phyloP scores from a whole-genome alignment of 2,888 invertebrate species.

The Chalcis sispes region DNA sequence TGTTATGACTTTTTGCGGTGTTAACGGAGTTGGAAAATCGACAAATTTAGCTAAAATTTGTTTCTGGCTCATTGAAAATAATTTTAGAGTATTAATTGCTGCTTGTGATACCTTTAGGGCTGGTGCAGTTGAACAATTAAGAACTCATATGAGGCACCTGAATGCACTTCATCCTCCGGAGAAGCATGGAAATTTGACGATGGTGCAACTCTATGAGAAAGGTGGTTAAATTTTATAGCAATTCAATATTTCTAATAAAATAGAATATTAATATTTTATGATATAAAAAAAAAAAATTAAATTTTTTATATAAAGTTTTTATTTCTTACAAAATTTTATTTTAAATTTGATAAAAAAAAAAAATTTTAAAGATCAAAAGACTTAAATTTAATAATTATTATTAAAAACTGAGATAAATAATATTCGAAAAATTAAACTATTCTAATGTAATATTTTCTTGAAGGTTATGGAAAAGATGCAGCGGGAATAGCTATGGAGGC shows the following conservation, averaged over 20 bases:
- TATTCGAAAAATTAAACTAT: not conserved
- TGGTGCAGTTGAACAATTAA: slow-evolving; percentile 98
- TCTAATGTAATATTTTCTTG: not conserved
- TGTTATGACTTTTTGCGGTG: slow-evolving; percentile 98
- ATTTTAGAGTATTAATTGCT: slow-evolving; percentile 95
- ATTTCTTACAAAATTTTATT: no score
- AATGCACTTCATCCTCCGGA: slow-evolving; percentile 94
- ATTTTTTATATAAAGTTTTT: no score
- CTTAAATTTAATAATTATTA: no score
- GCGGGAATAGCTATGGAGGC: slow-evolving; percentile 99
- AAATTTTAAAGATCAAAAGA: not conserved
- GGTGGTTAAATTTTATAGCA: slow-evolving; percentile 74
- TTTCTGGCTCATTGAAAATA: slow-evolving; percentile 99
- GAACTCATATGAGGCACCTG: slow-evolving; percentile 94
- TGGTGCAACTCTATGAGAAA: slow-evolving; percentile 98
- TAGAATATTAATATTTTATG: no score
- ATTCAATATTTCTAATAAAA: no score
- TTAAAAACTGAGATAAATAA: not conserved
- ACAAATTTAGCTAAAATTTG: slow-evolving; percentile 99
- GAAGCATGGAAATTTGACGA: slow-evolving; percentile 82
- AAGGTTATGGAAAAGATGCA: slow-evolving; percentile 97
- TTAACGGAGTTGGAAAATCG: slow-evolving; percentile 99
- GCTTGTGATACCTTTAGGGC: slow-evolving; percentile 99
- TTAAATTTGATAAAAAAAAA: no score
- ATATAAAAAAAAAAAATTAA: no score